Conservation (phyloP, 2,888 invertebrate genomes). For the Anodontia alba region DNA sequence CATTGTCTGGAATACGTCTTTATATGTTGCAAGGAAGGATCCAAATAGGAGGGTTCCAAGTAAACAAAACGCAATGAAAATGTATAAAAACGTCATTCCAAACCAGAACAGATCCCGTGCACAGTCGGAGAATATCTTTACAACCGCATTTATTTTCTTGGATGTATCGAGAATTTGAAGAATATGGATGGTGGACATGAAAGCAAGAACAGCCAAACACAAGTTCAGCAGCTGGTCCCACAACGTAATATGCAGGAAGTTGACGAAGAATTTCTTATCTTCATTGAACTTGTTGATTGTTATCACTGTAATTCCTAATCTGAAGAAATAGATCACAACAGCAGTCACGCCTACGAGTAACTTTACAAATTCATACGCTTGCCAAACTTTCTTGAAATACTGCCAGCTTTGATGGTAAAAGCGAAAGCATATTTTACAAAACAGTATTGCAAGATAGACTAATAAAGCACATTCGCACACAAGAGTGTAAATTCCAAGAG, state of each 20-base stretch:
- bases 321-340: conserved; percentile 46
- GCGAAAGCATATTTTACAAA: conserved; percentile 47
- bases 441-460: conserved; percentile 42
- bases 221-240: conserved; percentile 69
- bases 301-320: conserved; percentile 37
- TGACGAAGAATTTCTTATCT: conserved; percentile 59
- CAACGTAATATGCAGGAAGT: conserved; percentile 65
- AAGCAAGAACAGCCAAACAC: conserved; percentile 62
- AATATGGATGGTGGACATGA: conserved; percentile 67
- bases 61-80: conserved; percentile 56
- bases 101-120: conserved; percentile 61
- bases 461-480: conserved; percentile 59
- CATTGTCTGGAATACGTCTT: conserved; percentile 49
- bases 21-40: conserved; percentile 48
- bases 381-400: conserved; percentile 59
- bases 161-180: conserved; percentile 70
- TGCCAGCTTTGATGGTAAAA: conserved; percentile 44
- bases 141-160: conserved; percentile 60
- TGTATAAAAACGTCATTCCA: conserved; percentile 54
- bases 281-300: conserved; percentile 57
- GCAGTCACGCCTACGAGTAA: conserved; percentile 32
- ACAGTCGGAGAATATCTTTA: conserved; percentile 57
- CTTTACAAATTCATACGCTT: conserved; percentile 51
- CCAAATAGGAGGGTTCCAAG: conserved; percentile 63
- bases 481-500: conserved; percentile 51